Conservation (phyloP, 2,888 invertebrate genomes). For the Ommatoiulus sabulosus region DNA sequence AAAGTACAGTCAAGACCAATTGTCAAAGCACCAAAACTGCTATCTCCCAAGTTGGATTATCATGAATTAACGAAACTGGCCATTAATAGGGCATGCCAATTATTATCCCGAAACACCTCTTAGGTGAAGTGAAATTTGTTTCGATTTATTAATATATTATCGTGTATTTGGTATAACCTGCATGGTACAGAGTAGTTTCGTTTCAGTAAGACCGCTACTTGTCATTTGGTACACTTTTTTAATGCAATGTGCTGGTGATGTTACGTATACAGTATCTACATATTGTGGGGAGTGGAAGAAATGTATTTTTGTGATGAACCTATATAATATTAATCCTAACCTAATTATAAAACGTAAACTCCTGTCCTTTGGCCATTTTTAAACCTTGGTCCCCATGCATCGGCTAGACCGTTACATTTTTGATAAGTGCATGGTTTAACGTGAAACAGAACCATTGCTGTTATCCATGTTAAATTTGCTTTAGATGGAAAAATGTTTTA, state of each 20-base stretch:
- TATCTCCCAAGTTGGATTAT: no score
- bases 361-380: background rate
- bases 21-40: background rate
- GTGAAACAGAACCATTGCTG: background rate
- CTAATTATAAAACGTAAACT: conserved; percentile 16
- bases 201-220: background rate
- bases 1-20: no score
- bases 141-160: background rate
- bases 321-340: background rate
- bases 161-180: background rate
- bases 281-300: background rate
- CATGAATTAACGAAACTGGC: no score
- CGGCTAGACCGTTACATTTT: background rate
- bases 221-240: conserved; percentile 23
- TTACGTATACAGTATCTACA: background rate
- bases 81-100: background rate
- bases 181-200: background rate
- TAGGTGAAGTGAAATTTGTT: background rate
- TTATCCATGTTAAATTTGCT: background rate
- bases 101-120: background rate
- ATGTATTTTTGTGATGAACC: conserved; percentile 17
- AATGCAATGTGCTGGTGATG: background rate
- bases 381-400: background rate
- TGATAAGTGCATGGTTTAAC: background rate
- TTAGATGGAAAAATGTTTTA: background rate